phyloP scores from a whole-genome alignment of 2,113 vertebrate genomes.

The Callaeas wilsoni region DNA sequence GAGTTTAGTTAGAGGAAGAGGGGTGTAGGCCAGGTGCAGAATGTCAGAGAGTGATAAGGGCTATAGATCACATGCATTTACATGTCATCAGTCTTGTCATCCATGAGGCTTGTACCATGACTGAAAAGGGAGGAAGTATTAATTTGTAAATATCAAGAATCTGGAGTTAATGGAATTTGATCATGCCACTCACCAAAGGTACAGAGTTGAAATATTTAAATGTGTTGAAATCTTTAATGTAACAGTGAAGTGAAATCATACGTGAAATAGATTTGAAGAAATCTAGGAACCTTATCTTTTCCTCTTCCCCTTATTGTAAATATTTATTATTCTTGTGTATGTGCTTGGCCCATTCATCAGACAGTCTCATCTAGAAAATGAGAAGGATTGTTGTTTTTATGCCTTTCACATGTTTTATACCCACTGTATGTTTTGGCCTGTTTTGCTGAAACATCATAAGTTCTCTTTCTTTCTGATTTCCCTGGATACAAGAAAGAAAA shows the following conservation, averaged over 20 bases:
- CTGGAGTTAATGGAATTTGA: conserved; percentile 6
- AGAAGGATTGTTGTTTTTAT: not conserved
- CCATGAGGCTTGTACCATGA: not conserved
- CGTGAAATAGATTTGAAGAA: not conserved
- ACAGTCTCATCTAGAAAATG: rapidly evolving
- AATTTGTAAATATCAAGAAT: conserved; percentile 20
- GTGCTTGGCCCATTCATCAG: not conserved
- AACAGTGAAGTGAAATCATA: not conserved
- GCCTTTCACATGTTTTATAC: not conserved
- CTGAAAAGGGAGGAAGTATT: conserved; percentile 21
- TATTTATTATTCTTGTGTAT: not conserved
- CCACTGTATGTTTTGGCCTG: not conserved
- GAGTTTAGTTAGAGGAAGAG: conserved; percentile 52
- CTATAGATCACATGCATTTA: conserved; percentile 52
- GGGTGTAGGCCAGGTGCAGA: conserved; percentile 40
- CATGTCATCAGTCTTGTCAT: conserved; percentile 1
- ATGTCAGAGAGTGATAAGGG: conserved; percentile 25
- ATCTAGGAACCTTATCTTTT: not conserved
- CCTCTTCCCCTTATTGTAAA: not conserved
- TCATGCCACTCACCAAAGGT: not conserved
- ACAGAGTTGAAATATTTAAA: not conserved
- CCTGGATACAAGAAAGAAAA: not conserved
- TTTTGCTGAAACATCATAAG: not conserved
- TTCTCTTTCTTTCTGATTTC: not conserved
- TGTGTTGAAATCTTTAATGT: not conserved